A percentile compares a stretch with the other conserved stretches of the same genome.
phyloP scores from a whole-genome alignment of 1,140 invertebrate species.

The Procambarus clarkii region DNA sequence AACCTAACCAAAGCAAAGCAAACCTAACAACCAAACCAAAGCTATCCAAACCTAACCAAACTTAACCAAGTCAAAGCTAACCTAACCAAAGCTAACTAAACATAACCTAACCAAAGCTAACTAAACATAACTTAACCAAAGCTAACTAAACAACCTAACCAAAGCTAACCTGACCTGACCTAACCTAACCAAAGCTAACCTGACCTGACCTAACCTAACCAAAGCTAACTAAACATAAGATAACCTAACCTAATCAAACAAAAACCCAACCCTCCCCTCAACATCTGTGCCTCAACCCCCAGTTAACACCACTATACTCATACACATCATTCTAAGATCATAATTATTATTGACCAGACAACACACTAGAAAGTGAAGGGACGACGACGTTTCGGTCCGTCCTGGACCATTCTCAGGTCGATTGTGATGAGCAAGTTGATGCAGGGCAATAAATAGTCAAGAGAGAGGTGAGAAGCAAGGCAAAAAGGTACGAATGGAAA shows the following conservation, averaged over 20 bases:
- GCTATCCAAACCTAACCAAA: neutral
- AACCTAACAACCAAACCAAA: neutral
- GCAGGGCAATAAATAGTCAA: too few species aligned
- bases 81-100: neutral
- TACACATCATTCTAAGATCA: too few species aligned
- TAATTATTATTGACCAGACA: too few species aligned
- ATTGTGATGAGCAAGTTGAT: too few species aligned
- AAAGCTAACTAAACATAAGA: neutral
- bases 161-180: neutral
- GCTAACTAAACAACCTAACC: neutral
- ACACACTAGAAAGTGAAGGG: too few species aligned
- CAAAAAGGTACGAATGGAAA: too few species aligned
- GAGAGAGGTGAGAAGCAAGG: too few species aligned
- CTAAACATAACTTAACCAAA: neutral
- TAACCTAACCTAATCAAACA: neutral
- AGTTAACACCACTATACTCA: too few species aligned
- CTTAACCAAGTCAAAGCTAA: neutral
- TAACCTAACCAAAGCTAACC: neutral
- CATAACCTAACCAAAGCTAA: neutral
- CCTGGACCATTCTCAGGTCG: too few species aligned
- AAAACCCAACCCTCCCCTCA: too few species aligned
- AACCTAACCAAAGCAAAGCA: neutral
- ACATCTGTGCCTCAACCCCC: too few species aligned
- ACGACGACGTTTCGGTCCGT: too few species aligned
- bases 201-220: neutral